These are phyloP conservation scores for Eupithecia subfuscata DNA, from an alignment of 2,888 invertebrate genomes.

Conservation along the genomic window DNA sequence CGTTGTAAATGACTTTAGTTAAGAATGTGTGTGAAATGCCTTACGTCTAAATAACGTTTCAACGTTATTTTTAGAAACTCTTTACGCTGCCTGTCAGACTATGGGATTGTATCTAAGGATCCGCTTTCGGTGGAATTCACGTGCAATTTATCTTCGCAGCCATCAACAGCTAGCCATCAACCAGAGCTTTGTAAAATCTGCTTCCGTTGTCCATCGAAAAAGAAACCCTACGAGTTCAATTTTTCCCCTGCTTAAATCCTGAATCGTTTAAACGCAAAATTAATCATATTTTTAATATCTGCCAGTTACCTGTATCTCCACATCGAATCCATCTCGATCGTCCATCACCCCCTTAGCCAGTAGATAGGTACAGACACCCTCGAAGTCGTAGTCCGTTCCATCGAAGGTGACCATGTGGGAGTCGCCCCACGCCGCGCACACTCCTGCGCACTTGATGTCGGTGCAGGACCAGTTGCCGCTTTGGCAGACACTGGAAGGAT, in stretches of 20 bases:
- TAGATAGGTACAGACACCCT: constrained; percentile 94
- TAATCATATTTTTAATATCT: no score
- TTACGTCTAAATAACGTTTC: no score
- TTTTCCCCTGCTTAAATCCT: not conserved
- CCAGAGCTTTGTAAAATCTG: not conserved
- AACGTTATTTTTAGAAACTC: no score
- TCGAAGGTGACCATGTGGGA: constrained; percentile 96
- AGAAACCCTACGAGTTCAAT: not conserved
- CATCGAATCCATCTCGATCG: constrained; percentile 86
- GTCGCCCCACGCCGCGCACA: constrained; percentile 95
- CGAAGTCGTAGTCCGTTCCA: constrained; percentile 91
- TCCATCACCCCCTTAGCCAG: constrained; percentile 89
- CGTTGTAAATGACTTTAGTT: no score
- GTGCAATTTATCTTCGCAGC: no score
- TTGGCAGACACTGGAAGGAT: constrained; percentile 84
- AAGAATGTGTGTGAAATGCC: no score
- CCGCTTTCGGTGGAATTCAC: no score
- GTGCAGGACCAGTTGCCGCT: constrained; percentile 92
- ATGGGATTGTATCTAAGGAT: no score
- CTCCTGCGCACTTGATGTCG: constrained; percentile 88
- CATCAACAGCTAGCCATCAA: not conserved
- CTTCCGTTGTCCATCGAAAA: not conserved
- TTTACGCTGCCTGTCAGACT: no score
- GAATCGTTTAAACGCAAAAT: no score
- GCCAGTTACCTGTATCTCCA: constrained; percentile 87